These are phyloP conservation scores for Malurus cyaneus DNA, from an alignment of 2,113 vertebrate genomes.

Conservation along the genomic window DNA sequence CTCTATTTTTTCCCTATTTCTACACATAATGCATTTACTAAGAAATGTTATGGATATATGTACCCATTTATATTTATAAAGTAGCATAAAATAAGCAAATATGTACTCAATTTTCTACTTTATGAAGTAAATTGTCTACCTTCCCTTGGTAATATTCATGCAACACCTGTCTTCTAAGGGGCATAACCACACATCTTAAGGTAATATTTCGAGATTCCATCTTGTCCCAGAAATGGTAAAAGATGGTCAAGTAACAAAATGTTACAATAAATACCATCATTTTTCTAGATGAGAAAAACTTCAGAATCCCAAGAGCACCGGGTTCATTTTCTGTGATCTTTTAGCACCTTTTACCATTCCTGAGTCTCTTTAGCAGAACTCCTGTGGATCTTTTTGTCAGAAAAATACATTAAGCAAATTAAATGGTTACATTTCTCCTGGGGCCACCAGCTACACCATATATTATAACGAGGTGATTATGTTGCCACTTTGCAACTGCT, in stretches of 20 bases:
- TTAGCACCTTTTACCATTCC: neutral
- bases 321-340: neutral
- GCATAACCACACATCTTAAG: neutral
- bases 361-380: neutral
- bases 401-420: constrained; percentile 26
- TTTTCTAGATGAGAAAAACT: neutral
- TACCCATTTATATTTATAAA: fast-evolving
- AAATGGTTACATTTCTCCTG: constrained; percentile 17
- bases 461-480: constrained; percentile 42
- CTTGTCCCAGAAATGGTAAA: neutral
- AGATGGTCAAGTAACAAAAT: neutral
- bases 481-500: constrained; percentile 32
- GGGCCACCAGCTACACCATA: neutral
- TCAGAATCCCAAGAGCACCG: fast-evolving
- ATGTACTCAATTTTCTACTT: neutral
- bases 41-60: neutral
- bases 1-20: neutral
- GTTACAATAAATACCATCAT: neutral
- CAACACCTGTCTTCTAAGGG: neutral
- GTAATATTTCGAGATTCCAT: fast-evolving
- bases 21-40: neutral
- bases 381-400: neutral
- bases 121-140: neutral
- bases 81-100: neutral
- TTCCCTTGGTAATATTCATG: neutral